phyloP scores from a whole-genome alignment of 2,888 invertebrate genomes.

The Catocala nupta region DNA sequence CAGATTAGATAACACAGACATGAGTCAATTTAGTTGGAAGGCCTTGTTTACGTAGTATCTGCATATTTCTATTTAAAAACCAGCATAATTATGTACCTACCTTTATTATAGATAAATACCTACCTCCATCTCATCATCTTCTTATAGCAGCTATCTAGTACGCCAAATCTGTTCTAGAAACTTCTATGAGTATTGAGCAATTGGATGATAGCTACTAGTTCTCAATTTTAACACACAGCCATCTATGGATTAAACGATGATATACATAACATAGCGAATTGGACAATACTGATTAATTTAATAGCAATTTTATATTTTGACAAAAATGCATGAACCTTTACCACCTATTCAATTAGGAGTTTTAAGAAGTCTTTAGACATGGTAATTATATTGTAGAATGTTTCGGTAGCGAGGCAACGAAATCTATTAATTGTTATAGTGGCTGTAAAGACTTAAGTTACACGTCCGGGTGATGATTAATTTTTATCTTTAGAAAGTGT shows the following conservation, averaged over 20 bases:
- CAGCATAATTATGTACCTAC: slow-evolving; percentile 25
- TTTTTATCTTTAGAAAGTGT: slow-evolving; percentile 54
- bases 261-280: no score
- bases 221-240: slow-evolving; percentile 20
- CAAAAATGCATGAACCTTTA: not conserved
- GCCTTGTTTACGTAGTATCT: slow-evolving; percentile 53
- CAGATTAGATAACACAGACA: slow-evolving; percentile 64
- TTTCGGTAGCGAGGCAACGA: slow-evolving; percentile 23
- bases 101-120: no score
- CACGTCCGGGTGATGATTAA: slow-evolving; percentile 42
- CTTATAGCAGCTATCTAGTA: no score
- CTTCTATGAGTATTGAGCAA: slow-evolving; percentile 32
- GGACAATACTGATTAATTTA: no score
- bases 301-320: not conserved
- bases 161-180: not conserved
- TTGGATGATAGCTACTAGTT: slow-evolving; percentile 19
- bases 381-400: slow-evolving; percentile 9
- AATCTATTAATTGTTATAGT: slow-evolving; percentile 35
- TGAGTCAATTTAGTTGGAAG: slow-evolving; percentile 63
- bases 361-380: not conserved
- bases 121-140: no score
- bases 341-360: not conserved
- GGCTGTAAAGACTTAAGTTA: slow-evolving; percentile 22
- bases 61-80: slow-evolving; percentile 47
- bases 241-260: no score